These are phyloP conservation scores for Chelonoidis abingdonii DNA, from an alignment of 2,113 vertebrate genomes.

Conservation along the genomic window DNA sequence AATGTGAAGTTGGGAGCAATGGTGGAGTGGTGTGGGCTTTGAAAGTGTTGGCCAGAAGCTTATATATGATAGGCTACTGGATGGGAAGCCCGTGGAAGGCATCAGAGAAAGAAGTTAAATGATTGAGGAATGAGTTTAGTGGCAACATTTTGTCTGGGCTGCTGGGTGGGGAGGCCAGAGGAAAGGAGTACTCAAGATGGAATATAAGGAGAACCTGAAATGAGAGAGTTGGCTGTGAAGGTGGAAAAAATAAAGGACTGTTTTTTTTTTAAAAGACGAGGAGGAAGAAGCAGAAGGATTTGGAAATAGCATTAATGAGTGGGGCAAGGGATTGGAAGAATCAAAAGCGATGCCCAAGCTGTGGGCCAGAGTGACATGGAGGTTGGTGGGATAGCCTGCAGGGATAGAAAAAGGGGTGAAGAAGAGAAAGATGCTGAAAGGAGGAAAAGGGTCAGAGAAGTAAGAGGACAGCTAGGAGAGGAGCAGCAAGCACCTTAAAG, in stretches of 20 bases:
- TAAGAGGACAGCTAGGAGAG: not conserved
- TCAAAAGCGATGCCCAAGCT: not conserved
- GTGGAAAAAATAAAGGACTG: not conserved
- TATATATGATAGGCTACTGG: not conserved
- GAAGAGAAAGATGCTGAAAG: not conserved
- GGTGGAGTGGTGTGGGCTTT: too few species aligned
- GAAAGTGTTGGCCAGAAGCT: not conserved
- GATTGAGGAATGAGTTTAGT: not conserved
- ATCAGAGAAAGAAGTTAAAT: not conserved
- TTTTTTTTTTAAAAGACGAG: not conserved
- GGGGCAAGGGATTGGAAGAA: not conserved
- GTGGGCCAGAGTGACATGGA: not conserved
- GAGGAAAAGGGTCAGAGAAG: not conserved
- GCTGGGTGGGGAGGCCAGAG: too few species aligned
- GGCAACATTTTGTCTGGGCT: accelerated
- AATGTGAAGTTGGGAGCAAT: not conserved
- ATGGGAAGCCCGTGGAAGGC: not conserved
- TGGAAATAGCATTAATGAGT: not conserved
- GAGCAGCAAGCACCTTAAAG: not conserved
- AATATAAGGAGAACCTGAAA: not conserved
- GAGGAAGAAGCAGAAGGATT: not conserved
- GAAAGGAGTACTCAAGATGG: not conserved
- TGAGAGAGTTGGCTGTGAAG: not conserved
- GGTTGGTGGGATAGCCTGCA: not conserved
- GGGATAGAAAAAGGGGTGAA: not conserved